Conservation (phyloP, 2,888 invertebrate species). For the Abrostola tripartita region DNA sequence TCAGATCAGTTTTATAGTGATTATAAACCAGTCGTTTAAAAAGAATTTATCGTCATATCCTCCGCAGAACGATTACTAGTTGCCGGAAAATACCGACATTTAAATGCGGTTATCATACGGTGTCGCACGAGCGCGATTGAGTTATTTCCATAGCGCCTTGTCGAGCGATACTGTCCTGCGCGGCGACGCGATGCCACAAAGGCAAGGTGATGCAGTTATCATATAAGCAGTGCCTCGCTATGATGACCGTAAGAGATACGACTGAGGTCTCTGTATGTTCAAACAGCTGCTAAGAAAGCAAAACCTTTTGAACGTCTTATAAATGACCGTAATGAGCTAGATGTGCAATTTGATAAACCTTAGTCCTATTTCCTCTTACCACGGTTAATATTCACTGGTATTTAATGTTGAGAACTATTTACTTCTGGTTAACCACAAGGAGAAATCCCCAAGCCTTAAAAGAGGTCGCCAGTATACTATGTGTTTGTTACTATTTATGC, state of each 20-base stretch:
- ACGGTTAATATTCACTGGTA: conserved; percentile 5
- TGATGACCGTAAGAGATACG: neutral
- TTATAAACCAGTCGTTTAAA: too few relatives aligned
- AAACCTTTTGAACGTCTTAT: too few relatives aligned
- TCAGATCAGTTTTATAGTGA: too few relatives aligned
- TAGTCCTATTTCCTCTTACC: neutral
- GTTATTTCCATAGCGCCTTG: neutral
- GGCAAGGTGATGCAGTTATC: neutral
- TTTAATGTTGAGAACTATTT: conserved; percentile 10
- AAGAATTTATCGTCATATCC: too few relatives aligned
- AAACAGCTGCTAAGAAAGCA: too few relatives aligned
- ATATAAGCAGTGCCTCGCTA: neutral
- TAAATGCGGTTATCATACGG: neutral
- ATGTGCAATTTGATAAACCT: neutral
- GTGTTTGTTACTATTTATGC: neutral
- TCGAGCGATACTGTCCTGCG: neutral
- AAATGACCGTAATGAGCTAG: neutral
- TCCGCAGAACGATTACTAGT: too few relatives aligned
- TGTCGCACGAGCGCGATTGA: conserved; percentile 2
- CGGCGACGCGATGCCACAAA: neutral
- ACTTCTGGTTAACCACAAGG: neutral
- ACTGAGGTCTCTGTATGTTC: too few relatives aligned
- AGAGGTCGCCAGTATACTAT: neutral
- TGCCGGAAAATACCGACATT: neutral
- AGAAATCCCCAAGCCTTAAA: conserved; percentile 1